These are phyloP conservation scores for Axis porcinus DNA, from an alignment of 2,113 vertebrate species.

Conservation along the genomic window DNA sequence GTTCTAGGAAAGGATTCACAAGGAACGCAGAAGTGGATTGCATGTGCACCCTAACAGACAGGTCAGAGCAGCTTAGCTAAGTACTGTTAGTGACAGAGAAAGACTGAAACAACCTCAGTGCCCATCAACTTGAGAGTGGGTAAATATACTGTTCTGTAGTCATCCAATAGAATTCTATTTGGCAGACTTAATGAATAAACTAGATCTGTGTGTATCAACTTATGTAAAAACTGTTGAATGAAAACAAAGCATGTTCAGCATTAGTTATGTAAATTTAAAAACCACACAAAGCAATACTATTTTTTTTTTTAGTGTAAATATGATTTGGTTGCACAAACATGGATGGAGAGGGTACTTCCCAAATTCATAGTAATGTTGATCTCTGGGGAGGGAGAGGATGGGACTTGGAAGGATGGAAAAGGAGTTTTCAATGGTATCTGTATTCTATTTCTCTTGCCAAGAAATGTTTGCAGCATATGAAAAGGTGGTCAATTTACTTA, in stretches of 20 bases:
- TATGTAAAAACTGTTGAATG: not conserved
- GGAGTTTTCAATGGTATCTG: not conserved
- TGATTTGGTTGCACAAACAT: not conserved
- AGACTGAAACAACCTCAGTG: not conserved
- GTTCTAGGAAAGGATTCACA: not conserved
- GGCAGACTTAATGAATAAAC: not conserved
- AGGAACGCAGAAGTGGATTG: not conserved
- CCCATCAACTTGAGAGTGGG: not conserved
- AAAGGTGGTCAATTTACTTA: not conserved
- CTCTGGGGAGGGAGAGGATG: not conserved
- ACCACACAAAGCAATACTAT: not conserved
- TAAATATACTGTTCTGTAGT: not conserved
- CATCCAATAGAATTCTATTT: not conserved
- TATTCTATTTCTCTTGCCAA: not conserved
- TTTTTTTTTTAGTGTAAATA: not conserved
- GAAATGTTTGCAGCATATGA: not conserved
- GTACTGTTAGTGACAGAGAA: not conserved
- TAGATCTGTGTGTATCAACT: not conserved
- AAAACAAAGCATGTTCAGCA: constrained; percentile 21
- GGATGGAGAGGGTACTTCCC: not conserved
- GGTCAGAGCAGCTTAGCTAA: not conserved
- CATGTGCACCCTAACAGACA: not conserved
- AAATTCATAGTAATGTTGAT: not conserved
- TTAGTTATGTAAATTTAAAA: not conserved
- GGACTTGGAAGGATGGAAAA: not conserved